Conservation (phyloP, 2,888 invertebrate species). For the Tachina lurida region DNA sequence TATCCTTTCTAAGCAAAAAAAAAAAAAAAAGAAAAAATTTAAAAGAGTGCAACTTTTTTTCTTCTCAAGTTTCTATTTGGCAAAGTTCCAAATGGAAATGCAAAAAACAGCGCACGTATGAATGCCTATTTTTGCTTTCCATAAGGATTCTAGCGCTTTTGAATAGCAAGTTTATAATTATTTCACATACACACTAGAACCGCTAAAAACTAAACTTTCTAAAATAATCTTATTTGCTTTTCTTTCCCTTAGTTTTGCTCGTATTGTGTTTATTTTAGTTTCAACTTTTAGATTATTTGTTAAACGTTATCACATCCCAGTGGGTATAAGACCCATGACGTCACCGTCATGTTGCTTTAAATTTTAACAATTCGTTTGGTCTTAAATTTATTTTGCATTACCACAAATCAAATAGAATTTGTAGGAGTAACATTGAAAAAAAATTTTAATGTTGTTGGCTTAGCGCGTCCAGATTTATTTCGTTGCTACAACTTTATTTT, state of each 20-base stretch:
- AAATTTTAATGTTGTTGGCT: too few species aligned
- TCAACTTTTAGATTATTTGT: constrained; percentile 5
- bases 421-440: too few species aligned
- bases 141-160: background rate
- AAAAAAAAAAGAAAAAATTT: constrained; percentile 14
- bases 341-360: background rate
- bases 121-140: constrained; percentile 11
- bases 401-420: too few species aligned
- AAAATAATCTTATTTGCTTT: constrained; percentile 16
- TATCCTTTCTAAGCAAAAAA: constrained; percentile 33
- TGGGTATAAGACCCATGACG: constrained; percentile 15
- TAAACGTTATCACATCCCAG: background rate
- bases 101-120: background rate
- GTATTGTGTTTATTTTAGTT: background rate
- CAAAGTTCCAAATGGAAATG: constrained; percentile 54
- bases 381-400: too few species aligned
- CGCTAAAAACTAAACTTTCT: background rate
- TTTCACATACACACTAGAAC: constrained; percentile 15
- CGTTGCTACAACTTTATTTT: too few species aligned
- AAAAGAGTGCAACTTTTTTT: constrained; percentile 11
- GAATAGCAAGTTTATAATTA: constrained; percentile 27
- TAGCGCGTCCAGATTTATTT: too few species aligned
- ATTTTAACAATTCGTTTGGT: background rate
- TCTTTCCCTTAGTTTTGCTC: background rate
- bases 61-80: constrained; percentile 41